Evolutionary conservation across 2,113 vertebrate genomes (phyloP), one percentile per base, ranked within the genome.

Genomic region (Scartelaos histophorus): DNA sequence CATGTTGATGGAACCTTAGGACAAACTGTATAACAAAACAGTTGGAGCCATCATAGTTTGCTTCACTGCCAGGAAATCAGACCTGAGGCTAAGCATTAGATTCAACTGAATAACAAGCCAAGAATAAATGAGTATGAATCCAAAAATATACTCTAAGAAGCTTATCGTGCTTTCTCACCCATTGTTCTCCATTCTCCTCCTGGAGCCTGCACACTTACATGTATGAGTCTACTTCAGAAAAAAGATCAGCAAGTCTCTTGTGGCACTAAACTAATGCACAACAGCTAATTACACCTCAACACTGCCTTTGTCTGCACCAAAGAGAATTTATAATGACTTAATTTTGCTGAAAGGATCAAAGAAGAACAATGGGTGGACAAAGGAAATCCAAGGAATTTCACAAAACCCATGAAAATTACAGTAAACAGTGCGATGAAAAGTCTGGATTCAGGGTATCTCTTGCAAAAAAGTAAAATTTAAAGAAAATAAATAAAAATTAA

Each of bases 341-440:
- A 82, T 84, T n/a, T 83, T 74, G 66, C 76, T 21, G 25, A 84
- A 88, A 88, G 81, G 57, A 81, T 84, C 77, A 73, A 34, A n/a
- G 54, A 19, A 67, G 69, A 69, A 70, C 21, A 25, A 58, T 67
- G 29, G 0, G 53, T 62, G 72, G 71, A 76, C 60, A 78, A 45
- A 29, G 21, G 74, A 77, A 88, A 61, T 60, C 38, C 7, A 43
- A 10, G 38, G 38, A 43, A 43, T 10, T 43, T 43, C 12, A 43
- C 35, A 76, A 66, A 66, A 61, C 46, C 68, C 54, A 76, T 19
- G 21, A 47, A 25, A 54, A 43, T 25, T 13, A 13, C 11, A 24
- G 21, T 24, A 58, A 58, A 58, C 51, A 19, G 19, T 15, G 5
- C 9, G 19, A n/a, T 5, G 5, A 54, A 54, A 3, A 54, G 17